Base-by-base conservation (phyloP, 2,113 vertebrate species). In the Lathamus discolor region DNA sequence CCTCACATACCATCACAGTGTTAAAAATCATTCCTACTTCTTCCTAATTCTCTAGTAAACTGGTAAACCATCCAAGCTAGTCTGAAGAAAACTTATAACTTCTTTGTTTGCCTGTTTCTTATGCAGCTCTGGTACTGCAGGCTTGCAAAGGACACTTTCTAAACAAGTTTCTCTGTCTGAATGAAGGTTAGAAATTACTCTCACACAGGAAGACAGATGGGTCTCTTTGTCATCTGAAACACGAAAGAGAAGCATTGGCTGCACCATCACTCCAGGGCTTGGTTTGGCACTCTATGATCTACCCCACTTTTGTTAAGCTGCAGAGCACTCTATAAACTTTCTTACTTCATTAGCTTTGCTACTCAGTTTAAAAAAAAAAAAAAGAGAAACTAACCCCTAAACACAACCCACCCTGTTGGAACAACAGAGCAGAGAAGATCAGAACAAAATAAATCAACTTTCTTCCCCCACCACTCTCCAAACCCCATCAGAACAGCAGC, bases 1-100 rank as follows among this genome's bases (percentile, higher is more conserved):
- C 8, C 18, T 55, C 54, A 37, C 0, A 2, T 46, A 33, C n/a
- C 11, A 14, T 14, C 31, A 48, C 0, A 0, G 22, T 9, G 54
- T 43, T 24, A 76, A 44, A 83, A 81, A 48, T 10, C 8, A 8
- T 22, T 41, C 44, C 44, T 75, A 0, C 23, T 68, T 57, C 52
- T 59, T 73, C 44, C 24, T 66, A 66, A 91, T 35, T 35, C n/a
- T 59, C 57, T 59, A 35, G 57, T 16, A 59, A 59, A 59, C 57
- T 35, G 54, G 39, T 46, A 24, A 85, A 57, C 23, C n/a, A 25
- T 12, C 31, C 6, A 11, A 17, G 17, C 7, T 46, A 33, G 13
- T 10, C 43, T 59, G 48, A 43, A 78, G 18, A 81, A 90, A 81
- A 77, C 3, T 1, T 20, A 13, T 3, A 5, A 20, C 33, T 89